Evolutionary conservation across 2,113 vertebrate species (phyloP).

Genomic region (Leucopsar rothschildi): DNA sequence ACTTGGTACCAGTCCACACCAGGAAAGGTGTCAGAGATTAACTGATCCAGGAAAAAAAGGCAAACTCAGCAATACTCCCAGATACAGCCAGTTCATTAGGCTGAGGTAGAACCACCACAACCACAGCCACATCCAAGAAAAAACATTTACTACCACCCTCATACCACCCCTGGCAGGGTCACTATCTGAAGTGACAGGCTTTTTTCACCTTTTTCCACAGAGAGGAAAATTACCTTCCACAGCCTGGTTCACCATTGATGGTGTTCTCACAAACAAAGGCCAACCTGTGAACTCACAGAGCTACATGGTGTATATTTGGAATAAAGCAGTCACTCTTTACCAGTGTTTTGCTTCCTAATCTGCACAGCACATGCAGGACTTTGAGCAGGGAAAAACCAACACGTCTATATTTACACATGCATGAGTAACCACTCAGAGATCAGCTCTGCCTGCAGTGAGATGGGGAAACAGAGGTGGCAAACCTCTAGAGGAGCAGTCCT

Average conservation of each 20-base stretch:
- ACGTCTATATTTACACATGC: accelerated
- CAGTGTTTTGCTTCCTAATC: not conserved
- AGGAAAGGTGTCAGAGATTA: not conserved
- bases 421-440: accelerated
- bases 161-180: not conserved
- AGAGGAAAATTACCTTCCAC: not conserved
- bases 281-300: not conserved
- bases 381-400: not conserved
- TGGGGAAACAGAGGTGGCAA: not conserved
- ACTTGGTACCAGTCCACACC: not conserved
- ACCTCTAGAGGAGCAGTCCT: not conserved
- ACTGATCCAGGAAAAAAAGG: not conserved
- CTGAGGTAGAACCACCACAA: not conserved
- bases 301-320: not conserved
- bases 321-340: not conserved
- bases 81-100: not conserved
- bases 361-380: not conserved
- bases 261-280: not conserved
- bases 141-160: not conserved
- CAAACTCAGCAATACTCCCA: not conserved
- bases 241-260: not conserved
- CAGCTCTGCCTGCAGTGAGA: not conserved
- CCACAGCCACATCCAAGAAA: not conserved
- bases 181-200: too few species aligned
- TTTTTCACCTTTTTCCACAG: not conserved